phyloP scores from a whole-genome alignment of 2,797 vertebrate genomes.

The Clamator glandarius region DNA sequence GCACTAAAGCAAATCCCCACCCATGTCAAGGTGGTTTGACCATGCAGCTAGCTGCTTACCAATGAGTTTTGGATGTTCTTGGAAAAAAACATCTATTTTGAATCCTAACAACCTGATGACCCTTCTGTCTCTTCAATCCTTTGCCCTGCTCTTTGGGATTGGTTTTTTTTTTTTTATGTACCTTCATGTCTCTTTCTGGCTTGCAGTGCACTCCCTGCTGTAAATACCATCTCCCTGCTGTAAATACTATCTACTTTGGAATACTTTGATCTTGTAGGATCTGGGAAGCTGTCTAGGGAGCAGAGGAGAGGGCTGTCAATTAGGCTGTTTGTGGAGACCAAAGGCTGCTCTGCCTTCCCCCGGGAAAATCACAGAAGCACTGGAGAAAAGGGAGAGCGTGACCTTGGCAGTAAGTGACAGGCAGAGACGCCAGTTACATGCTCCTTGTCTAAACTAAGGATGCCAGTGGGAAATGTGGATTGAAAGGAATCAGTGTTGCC shows the following conservation, averaged over 20 bases:
- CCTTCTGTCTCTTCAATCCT: not conserved
- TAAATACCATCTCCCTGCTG: not conserved
- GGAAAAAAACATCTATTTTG: not conserved
- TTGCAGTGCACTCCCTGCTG: not conserved
- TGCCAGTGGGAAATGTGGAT: conserved; percentile 30
- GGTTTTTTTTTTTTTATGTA: not conserved
- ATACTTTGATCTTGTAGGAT: not conserved
- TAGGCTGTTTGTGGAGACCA: not conserved
- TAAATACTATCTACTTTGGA: conserved; percentile 1
- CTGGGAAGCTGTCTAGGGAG: conserved; percentile 1
- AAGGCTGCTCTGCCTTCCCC: not conserved
- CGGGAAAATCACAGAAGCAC: conserved; percentile 13
- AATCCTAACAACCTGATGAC: not conserved
- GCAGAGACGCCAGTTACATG: conserved; percentile 24
- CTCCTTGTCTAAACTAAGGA: not conserved
- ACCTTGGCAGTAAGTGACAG: conserved; percentile 16
- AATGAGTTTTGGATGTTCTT: not conserved
- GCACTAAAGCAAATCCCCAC: not conserved
- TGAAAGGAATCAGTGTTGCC: not conserved
- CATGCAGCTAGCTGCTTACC: not conserved
- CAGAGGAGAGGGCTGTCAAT: not conserved
- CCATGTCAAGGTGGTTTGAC: not conserved
- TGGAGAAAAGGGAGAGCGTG: conserved; percentile 25
- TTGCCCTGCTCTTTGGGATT: not conserved
- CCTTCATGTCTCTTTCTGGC: not conserved